Base-by-base conservation (phyloP, 2,888 invertebrate genomes). In the Lamproptera curius region DNA sequence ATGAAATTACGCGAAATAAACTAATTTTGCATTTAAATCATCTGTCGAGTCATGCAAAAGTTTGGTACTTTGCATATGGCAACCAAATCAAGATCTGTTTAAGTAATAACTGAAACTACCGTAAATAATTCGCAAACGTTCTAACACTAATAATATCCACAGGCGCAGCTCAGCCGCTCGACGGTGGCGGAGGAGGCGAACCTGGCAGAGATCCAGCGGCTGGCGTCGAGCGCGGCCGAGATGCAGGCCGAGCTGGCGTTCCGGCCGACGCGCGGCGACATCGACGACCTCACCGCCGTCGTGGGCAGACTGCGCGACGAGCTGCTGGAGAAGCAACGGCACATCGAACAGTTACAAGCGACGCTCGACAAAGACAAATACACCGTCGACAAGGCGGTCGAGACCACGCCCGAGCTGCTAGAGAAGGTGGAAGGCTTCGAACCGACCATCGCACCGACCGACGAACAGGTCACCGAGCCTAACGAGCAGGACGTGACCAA, bases 161-260 rank as follows among this genome's bases (percentile, higher is more conserved):
- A 87, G 86, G 79, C 79, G 3, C 83, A 85, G 56, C 65, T 87
- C 8, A 63, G 72, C 1, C 76, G 81, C 14, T 73, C 82, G 63
- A 81, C 85, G 45, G 90, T 82, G 37, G 74, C 90, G 37, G 90
- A 90, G 62, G 89, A 90, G 58, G 87, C 90, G 52, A 87, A 88
- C 62, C 76, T 89, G 52, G 88, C 88, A 16, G 90, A 90, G 62
- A 90, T 90, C 52, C 89, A 89, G 70, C 88, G 90, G 57, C 72
- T 91, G 37, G 69, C 85, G 45, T 62, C 81, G 11, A 76, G 59
- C 59, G 74, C 78, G 53, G 89, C 89, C 41, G 90, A 90, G 56
- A 73, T 89, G 76, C 86, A 89, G 55, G 84, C 90, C 50, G 89
- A 90, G 72, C 85, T 90, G 51, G 89, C 90, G 40, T 89, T 89